These are phyloP conservation scores for Indri indri DNA, from an alignment of 2,113 vertebrate genomes.

Conservation along the genomic window DNA sequence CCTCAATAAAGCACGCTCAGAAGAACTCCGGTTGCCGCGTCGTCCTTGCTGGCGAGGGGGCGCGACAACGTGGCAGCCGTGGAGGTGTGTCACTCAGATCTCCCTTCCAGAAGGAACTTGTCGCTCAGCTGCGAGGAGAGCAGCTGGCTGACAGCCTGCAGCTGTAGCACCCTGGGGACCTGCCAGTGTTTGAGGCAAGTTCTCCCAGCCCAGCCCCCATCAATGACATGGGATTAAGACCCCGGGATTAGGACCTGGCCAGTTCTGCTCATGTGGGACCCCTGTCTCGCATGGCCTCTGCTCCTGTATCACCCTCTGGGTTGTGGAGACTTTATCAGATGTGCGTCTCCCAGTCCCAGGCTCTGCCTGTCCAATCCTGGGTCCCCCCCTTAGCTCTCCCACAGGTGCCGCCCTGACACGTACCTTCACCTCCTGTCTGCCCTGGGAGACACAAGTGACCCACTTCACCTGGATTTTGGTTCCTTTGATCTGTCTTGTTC, in stretches of 20 bases:
- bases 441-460: rapidly evolving
- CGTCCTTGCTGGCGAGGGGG: too few species aligned
- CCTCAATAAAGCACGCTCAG: too few species aligned
- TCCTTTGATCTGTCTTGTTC: rapidly evolving
- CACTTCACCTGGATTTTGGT: rapidly evolving
- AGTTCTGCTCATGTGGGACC: not conserved
- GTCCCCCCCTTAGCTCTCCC: too few species aligned
- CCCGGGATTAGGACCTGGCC: not conserved
- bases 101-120: not conserved
- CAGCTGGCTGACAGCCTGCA: not conserved
- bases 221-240: rapidly evolving
- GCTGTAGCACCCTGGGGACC: not conserved
- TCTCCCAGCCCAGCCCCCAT: rapidly evolving
- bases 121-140: not conserved
- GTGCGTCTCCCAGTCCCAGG: not conserved
- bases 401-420: not conserved
- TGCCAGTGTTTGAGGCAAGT: rapidly evolving
- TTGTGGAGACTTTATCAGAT: not conserved
- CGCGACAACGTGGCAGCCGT: not conserved
- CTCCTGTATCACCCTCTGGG: rapidly evolving
- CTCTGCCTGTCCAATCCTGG: too few species aligned
- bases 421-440: not conserved
- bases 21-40: too few species aligned
- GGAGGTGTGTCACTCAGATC: not conserved
- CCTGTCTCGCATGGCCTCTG: not conserved